phyloP scores from a whole-genome alignment of 2,888 invertebrate species.

The Automeris io region DNA sequence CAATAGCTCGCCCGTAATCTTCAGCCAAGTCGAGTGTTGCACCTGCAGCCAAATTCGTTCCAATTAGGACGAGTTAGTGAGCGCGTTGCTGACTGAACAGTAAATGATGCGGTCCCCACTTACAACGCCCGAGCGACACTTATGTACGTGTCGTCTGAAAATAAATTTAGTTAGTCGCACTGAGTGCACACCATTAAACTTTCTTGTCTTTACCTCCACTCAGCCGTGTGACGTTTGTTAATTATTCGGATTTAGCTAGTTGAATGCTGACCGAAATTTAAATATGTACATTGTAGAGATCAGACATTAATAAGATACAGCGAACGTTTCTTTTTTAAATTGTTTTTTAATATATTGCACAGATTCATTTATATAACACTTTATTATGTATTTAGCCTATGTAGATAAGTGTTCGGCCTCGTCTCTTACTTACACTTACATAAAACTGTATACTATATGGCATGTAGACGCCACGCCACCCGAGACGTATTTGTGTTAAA shows the following conservation, averaged over 20 bases:
- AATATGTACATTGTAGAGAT: background rate
- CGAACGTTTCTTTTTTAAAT: background rate
- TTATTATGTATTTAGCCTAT: too few relatives aligned
- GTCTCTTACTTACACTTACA: too few relatives aligned
- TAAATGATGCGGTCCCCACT: slow-evolving; percentile 75
- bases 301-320: background rate
- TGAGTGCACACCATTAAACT: slow-evolving; percentile 68
- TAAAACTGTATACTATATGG: too few relatives aligned
- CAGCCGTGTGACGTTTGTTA: slow-evolving; percentile 50
- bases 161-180: slow-evolving; percentile 67
- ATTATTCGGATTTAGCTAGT: slow-evolving; percentile 38
- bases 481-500: too few relatives aligned
- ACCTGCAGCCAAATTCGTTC: slow-evolving; percentile 76
- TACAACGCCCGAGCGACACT: slow-evolving; percentile 60
- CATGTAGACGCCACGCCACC: too few relatives aligned
- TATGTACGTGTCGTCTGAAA: slow-evolving; percentile 63
- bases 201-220: slow-evolving; percentile 56
- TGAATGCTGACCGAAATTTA: slow-evolving; percentile 2
- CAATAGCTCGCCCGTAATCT: slow-evolving; percentile 72
- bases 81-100: slow-evolving; percentile 70
- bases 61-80: slow-evolving; percentile 75
- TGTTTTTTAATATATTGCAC: background rate
- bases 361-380: background rate
- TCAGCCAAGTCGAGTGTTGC: slow-evolving; percentile 73
- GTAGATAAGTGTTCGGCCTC: too few relatives aligned